Evolutionary conservation across 2,113 vertebrate genomes (phyloP), one percentile per base, ranked within the genome.

Genomic region (Terrapene triunguis): DNA sequence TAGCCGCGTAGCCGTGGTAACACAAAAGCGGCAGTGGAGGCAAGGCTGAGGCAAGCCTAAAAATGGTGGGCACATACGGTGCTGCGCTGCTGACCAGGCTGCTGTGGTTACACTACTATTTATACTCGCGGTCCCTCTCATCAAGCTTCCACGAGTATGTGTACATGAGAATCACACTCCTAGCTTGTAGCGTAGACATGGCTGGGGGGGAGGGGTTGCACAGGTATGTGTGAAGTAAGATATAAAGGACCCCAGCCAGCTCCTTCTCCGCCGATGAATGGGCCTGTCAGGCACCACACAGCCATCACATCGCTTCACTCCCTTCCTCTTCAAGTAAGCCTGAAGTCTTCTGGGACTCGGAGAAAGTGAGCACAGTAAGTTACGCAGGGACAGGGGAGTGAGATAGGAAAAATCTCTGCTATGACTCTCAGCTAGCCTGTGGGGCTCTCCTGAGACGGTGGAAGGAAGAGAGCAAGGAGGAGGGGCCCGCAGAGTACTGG

Each of bases 121-220:
- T 72, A 72, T 72, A 72, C 65, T 38, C 35, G 2, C n/a, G 17
- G 32, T 19, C 19, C 16, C 14, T 4, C 32, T n/a, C 65, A 72
- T 19, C 19, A 19, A 72, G 35, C 35, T 38, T 4, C 65, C 9
- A 1, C 4, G 32, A n/a, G 62, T 21, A 38, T 72, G 65, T 38
- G 19, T n/a, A 3, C 5, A 10, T 72, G 32, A n/a, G 62, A n/a
- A 35, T 65, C 62, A 65, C 62, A 65, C 62, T 16, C 14, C 62
- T 19, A 65, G 62, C 62, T 65, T 35, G 32, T 16, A 17, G 14
- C 14, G 4, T n/a, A n/a, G 62, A 65, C 32, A n/a, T 2, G 14
- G 62, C 62, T 2, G 1, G 6, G 6, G 6, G 29, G 12, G 1
- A 10, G 38, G 17, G 19, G 21, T 38, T 38, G 19, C 21, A 22